Evolutionary conservation across 2,888 invertebrate species (phyloP).

Genomic region (Catocala sponsa): DNA sequence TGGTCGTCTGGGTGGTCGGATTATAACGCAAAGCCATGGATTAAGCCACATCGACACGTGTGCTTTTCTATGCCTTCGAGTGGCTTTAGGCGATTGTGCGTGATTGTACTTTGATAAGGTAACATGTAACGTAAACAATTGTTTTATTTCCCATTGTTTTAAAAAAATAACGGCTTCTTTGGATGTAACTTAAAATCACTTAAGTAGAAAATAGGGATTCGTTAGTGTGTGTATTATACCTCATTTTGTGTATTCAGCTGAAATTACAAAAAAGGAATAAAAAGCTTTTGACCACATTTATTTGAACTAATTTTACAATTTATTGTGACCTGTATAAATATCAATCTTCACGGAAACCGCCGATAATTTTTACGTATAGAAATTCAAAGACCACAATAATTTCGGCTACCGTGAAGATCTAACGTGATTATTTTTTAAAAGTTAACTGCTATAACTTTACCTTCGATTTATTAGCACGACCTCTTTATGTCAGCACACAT

Average conservation of each 20-base stretch:
- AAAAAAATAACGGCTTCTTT: not conserved
- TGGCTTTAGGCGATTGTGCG: conserved; percentile 76
- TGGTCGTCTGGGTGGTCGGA: conserved; percentile 85
- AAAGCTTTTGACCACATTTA: conserved; percentile 37
- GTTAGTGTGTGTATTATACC: not conserved
- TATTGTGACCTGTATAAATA: conserved; percentile 41
- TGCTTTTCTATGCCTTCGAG: conserved; percentile 74
- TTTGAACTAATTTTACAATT: conserved; percentile 16
- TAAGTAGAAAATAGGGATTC: too few species aligned
- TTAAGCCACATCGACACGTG: conserved; percentile 85
- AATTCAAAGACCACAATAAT: conserved; percentile 69
- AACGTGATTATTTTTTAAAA: conserved; percentile 75
- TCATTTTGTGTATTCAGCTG: conserved; percentile 40
- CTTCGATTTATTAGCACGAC: not conserved
- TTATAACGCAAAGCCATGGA: conserved; percentile 79
- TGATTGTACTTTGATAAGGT: conserved; percentile 68
- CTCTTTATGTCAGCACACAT: conserved; percentile 27
- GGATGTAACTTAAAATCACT: too few species aligned
- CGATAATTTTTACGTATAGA: conserved; percentile 52
- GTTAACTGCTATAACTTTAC: conserved; percentile 30
- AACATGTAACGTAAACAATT: conserved; percentile 24
- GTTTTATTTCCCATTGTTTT: not conserved
- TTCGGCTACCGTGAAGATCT: conserved; percentile 77
- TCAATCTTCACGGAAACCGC: conserved; percentile 33
- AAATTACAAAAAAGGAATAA: conserved; percentile 9